Percentiles rank a stretch among this genome's conserved stretches.
These are phyloP conservation scores for Misgurnus mizolepis DNA, from an alignment of 2,113 vertebrate genomes.

Conservation along the genomic window DNA sequence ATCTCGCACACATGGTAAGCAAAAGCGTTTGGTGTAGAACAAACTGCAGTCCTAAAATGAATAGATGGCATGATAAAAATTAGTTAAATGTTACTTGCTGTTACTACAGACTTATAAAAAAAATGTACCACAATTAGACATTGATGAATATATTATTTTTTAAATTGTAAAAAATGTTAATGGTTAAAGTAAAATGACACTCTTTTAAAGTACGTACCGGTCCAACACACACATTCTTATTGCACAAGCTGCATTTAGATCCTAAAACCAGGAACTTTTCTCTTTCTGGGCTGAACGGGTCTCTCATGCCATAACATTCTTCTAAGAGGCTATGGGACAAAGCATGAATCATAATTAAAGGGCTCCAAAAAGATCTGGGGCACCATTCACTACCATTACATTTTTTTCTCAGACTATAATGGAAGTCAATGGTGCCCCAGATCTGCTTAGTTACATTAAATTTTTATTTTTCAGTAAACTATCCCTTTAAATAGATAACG, in stretches of 20 bases:
- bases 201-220: constrained; percentile 68
- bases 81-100: background rate
- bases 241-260: constrained; percentile 80
- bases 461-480: no score
- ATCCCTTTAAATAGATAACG: no score
- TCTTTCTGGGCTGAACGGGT: constrained; percentile 83
- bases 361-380: background rate
- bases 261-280: constrained; percentile 83
- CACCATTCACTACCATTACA: background rate
- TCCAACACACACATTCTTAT: constrained; percentile 77
- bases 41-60: constrained; percentile 84
- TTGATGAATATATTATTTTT: no score
- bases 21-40: constrained; percentile 88
- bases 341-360: background rate
- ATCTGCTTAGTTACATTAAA: no score
- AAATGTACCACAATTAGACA: no score
- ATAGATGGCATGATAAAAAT: constrained; percentile 17
- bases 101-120: background rate
- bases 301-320: constrained; percentile 83
- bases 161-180: no score
- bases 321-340: constrained; percentile 78
- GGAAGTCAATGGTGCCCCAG: no score
- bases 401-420: no score
- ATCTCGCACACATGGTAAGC: constrained; percentile 80
- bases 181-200: no score